Evolutionary conservation across 2,113 vertebrate species (phyloP).

Genomic region (Heterochromis multidens): DNA sequence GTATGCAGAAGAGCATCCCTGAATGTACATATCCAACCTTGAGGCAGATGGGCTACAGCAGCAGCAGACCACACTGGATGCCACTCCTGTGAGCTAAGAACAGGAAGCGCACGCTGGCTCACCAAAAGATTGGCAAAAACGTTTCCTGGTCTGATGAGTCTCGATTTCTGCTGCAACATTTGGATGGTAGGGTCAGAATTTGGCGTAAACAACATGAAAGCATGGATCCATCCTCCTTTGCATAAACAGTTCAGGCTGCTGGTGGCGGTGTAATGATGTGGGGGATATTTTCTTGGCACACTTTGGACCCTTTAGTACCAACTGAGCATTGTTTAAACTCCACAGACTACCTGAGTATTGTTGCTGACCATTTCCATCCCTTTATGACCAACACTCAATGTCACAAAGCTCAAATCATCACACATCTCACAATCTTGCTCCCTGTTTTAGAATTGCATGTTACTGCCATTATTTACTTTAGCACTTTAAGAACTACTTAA

Average conservation of each 20-base stretch:
- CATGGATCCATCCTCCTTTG: background rate
- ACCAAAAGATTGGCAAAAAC: background rate
- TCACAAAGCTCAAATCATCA: too few species aligned
- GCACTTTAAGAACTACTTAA: background rate
- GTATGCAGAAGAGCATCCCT: background rate
- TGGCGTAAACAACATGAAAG: background rate
- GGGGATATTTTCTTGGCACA: background rate
- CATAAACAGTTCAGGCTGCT: background rate
- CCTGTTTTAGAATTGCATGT: background rate
- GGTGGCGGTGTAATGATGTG: background rate
- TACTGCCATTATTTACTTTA: background rate
- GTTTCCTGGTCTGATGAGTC: background rate
- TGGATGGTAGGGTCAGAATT: background rate
- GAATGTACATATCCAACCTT: background rate
- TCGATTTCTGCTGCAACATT: background rate
- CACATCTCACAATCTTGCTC: too few species aligned
- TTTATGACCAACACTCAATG: background rate
- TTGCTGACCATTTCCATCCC: background rate
- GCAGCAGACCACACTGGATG: background rate
- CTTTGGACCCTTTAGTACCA: fast-evolving
- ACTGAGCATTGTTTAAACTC: background rate
- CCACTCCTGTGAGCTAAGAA: background rate
- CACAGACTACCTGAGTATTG: background rate
- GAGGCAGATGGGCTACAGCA: background rate
- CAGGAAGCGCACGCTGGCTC: background rate